Evolutionary conservation across 2,888 invertebrate species (phyloP), one percentile per base, ranked within the genome.

Genomic region (Drosophila mayaguana): DNA sequence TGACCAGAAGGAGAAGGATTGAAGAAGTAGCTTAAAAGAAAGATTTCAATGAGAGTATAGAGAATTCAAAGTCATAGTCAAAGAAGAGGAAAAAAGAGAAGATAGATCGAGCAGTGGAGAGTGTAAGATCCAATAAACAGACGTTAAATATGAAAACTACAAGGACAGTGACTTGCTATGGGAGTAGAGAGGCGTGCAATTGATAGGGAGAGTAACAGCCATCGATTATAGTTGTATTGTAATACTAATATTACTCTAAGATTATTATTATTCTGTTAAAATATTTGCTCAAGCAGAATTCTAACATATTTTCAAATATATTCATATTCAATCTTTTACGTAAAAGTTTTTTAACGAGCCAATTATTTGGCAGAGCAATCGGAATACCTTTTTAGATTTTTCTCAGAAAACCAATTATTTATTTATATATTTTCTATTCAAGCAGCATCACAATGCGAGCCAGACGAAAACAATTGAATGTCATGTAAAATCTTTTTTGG

Each of bases 361-460:
- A 73, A 75, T 69, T 67, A 63, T 74, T 60, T 46, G 22, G 28
- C 25, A 59, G 32, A 50, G 12, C 40, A 16, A 22, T 22, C 36
- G 6, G 16, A 38, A 57, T 68, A 36, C 50, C 42, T 75, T 40
- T 57, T 72, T 43, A 62, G 25, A 18, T 20, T 25, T 48, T 62
- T 59, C 53, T 40, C 20, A 50, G 59, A 75, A 72, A 63, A 50
- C 48, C n/a, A 53, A 59, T 46, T 43, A 45, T 40, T n/a, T 40
- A 40, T 42, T 18, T 43, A 18, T 43, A 36, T 25, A 1, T 16
- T 60, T 61, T 68, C n/a, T 40, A 57, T 63, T 70, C 63, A 46
- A 53, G 43, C 54, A 43, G 8, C 50, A 56, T 46, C 68, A 69
- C 28, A 54, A 59, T 28, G n/a, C 36, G 20, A 50, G 38, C 50